Conservation (phyloP, 2,888 invertebrate genomes). For the Phyllotreta striolata region DNA sequence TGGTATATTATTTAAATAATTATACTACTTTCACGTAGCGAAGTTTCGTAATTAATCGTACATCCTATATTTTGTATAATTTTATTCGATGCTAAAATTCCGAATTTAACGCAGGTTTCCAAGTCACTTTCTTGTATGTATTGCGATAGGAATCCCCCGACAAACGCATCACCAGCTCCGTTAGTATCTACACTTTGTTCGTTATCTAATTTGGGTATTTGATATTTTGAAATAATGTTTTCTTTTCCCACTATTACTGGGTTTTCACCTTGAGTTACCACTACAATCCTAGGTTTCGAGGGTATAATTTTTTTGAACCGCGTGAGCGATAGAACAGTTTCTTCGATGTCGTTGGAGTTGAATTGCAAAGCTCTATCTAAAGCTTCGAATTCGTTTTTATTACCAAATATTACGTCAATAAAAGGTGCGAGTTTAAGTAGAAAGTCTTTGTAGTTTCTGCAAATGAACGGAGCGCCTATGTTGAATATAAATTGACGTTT, state of each 20-base stretch:
- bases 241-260: conserved; percentile 84
- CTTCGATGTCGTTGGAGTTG: conserved; percentile 73
- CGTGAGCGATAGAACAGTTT: conserved; percentile 83
- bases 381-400: conserved; percentile 88
- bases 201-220: conserved; percentile 69
- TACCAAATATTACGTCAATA: conserved; percentile 94
- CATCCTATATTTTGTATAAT: conserved; percentile 93
- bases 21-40: conserved; percentile 43
- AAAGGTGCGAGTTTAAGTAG: conserved; percentile 86
- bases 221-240: conserved; percentile 72
- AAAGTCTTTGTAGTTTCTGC: conserved; percentile 83
- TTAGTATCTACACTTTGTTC: conserved; percentile 95
- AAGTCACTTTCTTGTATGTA: conserved; percentile 65
- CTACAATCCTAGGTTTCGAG: conserved; percentile 75
- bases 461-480: conserved; percentile 94
- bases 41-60: conserved; percentile 75
- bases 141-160: conserved; percentile 94
- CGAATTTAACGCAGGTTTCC: conserved; percentile 83
- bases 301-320: conserved; percentile 79
- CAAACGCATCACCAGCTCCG: conserved; percentile 98
- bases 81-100: conserved; percentile 86
- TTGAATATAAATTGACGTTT: conserved; percentile 89
- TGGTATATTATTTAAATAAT: background rate
- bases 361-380: conserved; percentile 83
- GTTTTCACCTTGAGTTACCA: conserved; percentile 90